A percentile compares a stretch with the other conserved stretches of the same genome.
These are phyloP conservation scores for Dolichotis patagonum DNA, from an alignment of 2,113 vertebrate species.

Conservation along the genomic window DNA sequence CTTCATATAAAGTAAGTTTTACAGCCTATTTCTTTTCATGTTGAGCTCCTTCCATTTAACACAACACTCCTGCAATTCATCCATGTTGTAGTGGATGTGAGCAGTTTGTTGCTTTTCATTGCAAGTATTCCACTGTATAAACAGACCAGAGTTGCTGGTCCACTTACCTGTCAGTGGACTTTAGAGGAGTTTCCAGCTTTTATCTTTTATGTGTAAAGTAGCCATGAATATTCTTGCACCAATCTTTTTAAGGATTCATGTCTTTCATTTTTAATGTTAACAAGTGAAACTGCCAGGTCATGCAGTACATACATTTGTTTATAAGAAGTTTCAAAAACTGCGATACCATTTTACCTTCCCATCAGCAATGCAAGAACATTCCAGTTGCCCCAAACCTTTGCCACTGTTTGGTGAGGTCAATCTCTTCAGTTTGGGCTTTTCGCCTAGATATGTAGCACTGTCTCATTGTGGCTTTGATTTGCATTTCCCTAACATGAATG, in stretches of 20 bases:
- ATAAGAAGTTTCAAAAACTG: background rate
- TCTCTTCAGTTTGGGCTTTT: background rate
- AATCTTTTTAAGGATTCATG: background rate
- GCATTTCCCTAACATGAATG: background rate
- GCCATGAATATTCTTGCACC: background rate
- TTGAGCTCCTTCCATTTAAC: background rate
- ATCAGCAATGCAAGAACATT: background rate
- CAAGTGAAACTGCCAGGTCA: background rate
- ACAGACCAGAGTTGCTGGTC: background rate
- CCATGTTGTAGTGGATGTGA: background rate
- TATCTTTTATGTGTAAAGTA: background rate
- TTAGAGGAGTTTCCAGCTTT: background rate
- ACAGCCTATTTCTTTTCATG: background rate
- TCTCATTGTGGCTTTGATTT: background rate
- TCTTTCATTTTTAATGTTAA: constrained; percentile 23
- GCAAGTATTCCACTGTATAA: background rate
- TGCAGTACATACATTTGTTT: background rate
- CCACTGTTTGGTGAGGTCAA: background rate
- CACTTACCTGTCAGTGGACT: background rate
- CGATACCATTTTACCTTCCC: background rate
- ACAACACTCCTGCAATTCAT: background rate
- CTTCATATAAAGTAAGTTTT: background rate
- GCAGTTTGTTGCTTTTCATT: background rate
- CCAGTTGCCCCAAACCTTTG: background rate
- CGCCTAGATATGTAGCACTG: background rate